Evolutionary conservation across 2,888 invertebrate genomes (phyloP), one percentile per base, ranked within the genome.

Genomic region (Heliconius sara): DNA sequence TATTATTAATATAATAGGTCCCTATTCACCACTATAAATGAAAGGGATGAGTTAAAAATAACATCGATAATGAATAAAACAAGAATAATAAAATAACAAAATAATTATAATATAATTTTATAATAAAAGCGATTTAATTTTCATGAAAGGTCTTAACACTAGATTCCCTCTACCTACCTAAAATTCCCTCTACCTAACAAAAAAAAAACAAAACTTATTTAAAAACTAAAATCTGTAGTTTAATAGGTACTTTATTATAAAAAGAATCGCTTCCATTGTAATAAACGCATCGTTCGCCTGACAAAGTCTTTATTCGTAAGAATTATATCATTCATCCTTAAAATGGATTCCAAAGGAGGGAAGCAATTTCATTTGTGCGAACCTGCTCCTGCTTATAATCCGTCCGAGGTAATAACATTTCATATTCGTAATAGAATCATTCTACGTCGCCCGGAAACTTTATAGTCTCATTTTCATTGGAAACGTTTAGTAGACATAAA

Each of bases 381-480:
- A 94, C 94, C 94, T 93, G 94, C 92, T 94, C 85, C 93, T 94
- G 91, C 94, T 95, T 95, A 94, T 95, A 95, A 95, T 95, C 94
- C 95, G 92, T 95, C 94, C 93, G 89, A 93, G 91, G 94, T 95
- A 95, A 95, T 95, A 95, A 93, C 94, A 94, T 95, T 95, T 95
- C 95, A 95, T 94, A 95, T 95, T 95, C 95, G 93, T 95, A 95
- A 95, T 95, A 94, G 94, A 95, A 95, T 95, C 94, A 94, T 93
- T 95, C 91, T 91, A 91, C 93, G 94, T 93, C 94, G 93, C 92
- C 88, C 90, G 91, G 93, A 92, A 94, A 95, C 91, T 95, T 95
- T 95, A 95, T 94, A 94, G 94, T 94, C 94, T 94, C 94, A 93
- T 95, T 95, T 94, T 95, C 94, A 95, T 94, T 93, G 94, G 90